These are phyloP conservation scores for Karalla daura DNA, from an alignment of 2,797 vertebrate species.

Conservation along the genomic window DNA sequence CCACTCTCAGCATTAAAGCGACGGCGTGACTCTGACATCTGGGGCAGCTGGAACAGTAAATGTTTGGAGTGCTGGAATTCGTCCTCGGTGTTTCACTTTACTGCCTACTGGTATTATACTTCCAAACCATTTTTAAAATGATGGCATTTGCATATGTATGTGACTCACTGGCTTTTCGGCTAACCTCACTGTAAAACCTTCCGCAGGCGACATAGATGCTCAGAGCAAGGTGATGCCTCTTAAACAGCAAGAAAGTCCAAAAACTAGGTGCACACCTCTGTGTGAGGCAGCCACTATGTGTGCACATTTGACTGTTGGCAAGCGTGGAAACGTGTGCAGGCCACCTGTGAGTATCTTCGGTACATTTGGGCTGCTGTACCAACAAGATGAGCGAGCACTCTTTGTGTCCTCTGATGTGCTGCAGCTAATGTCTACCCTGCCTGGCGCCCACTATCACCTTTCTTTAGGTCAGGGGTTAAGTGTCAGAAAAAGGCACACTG, in stretches of 20 bases:
- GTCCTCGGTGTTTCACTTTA: not conserved
- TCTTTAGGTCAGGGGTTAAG: slow-evolving; percentile 71
- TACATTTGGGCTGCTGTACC: no score
- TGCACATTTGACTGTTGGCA: no score
- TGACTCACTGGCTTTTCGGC: no score
- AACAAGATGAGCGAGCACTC: no score
- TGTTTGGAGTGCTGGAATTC: slow-evolving; percentile 21
- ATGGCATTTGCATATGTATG: not conserved
- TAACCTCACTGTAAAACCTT: no score
- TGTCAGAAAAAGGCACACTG: slow-evolving; percentile 66
- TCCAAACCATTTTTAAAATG: not conserved
- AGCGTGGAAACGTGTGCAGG: no score
- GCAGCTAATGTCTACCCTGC: slow-evolving; percentile 40
- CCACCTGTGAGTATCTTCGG: slow-evolving; percentile 3
- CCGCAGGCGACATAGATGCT: no score
- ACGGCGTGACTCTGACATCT: slow-evolving; percentile 39
- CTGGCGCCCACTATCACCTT: slow-evolving; percentile 47
- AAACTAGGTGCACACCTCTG: not conserved
- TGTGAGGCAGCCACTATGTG: not conserved
- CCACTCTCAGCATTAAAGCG: slow-evolving; percentile 42
- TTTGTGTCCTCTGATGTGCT: no score
- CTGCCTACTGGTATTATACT: not conserved
- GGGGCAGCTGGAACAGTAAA: slow-evolving; percentile 24
- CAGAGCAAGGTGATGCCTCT: no score
- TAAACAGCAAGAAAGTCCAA: no score